These are phyloP conservation scores for Lerista edwardsae DNA, from an alignment of 2,797 vertebrate genomes.

Conservation along the genomic window DNA sequence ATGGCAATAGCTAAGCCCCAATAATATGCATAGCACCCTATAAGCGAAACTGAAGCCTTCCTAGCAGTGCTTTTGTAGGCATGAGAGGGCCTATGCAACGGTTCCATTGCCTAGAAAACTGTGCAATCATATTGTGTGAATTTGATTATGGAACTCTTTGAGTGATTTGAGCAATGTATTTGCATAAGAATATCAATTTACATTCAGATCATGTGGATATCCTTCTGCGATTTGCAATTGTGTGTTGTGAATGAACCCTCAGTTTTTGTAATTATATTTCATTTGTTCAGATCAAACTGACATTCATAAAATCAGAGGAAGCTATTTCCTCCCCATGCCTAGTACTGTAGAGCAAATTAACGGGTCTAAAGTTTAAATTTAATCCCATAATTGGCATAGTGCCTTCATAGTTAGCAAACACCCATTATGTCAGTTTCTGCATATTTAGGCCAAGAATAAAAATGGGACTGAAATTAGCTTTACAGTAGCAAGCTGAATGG, in stretches of 20 bases:
- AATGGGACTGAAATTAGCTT: not conserved
- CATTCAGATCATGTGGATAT: not conserved
- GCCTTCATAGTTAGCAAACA: not conserved
- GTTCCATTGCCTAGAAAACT: not conserved
- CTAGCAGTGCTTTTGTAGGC: not conserved
- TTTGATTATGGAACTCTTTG: not conserved
- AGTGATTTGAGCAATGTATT: not conserved
- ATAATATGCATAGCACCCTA: not conserved
- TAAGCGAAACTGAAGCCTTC: not conserved
- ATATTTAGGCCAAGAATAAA: not conserved
- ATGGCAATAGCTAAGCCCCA: not conserved
- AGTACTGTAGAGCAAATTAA: not conserved
- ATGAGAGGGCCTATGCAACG: not conserved
- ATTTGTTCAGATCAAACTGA: conserved; percentile 4
- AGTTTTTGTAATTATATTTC: not conserved
- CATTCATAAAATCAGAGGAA: not conserved
- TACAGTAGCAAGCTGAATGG: not conserved
- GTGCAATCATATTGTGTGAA: not conserved
- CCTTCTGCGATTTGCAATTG: not conserved
- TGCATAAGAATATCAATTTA: not conserved
- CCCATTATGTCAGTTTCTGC: not conserved
- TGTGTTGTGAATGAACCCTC: not conserved
- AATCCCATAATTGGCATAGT: rapidly evolving
- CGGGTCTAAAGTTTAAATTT: not conserved
- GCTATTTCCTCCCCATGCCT: not conserved